Base-by-base conservation (phyloP, 2,113 vertebrate species). In the Chaenogobius annularis region DNA sequence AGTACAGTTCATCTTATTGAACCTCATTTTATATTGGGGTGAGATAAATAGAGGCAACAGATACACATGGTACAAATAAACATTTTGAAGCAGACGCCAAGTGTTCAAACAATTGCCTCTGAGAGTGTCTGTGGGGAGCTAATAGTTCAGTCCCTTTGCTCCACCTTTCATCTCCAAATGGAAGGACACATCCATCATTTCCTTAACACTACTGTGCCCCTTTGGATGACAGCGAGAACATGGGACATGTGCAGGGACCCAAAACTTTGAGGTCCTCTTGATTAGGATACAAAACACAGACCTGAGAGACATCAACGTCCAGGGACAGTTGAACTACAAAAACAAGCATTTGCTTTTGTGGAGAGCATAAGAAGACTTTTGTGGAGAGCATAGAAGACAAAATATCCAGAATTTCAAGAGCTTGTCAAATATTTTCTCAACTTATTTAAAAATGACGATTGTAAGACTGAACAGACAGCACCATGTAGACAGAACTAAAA, bases 151-250 rank as follows among this genome's bases (percentile, higher is more conserved):
- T 65, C 61, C 78, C 48, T 70, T 78, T 83, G 72, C 69, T 80
- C 78, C 79, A 84, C 75, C 77, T 90, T 89, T 90, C 87, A 88
- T 90, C 84, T 90, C 50, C 73, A 72, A 71, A 81, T 73, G 48
- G 76, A 79, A 86, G 81, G 69, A 77, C 76, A 61, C 87, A 89
- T 90, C 83, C 76, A 90, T 92, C 91, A 91, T 89, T 87, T 75
- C 71, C 86, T 89, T 86, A 89, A 77, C 78, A 76, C 73, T 74
- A 64, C 79, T 80, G 77, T 87, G 79, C 77, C 77, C 72, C 80
- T 73, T 37, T 69, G 69, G 66, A 81, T 79, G 79, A 85, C 80
- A 85, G 84, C 83, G 22, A 74, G 69, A 80, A 83, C 83, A 84
- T 44, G 77, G 85, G 80, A 85, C 83, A 86, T 82, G 81, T 80